Percentiles rank a stretch among this genome's conserved stretches.
Evolutionary conservation across 2,113 vertebrate species (phyloP).

Genomic region (Microtus richardsoni): DNA sequence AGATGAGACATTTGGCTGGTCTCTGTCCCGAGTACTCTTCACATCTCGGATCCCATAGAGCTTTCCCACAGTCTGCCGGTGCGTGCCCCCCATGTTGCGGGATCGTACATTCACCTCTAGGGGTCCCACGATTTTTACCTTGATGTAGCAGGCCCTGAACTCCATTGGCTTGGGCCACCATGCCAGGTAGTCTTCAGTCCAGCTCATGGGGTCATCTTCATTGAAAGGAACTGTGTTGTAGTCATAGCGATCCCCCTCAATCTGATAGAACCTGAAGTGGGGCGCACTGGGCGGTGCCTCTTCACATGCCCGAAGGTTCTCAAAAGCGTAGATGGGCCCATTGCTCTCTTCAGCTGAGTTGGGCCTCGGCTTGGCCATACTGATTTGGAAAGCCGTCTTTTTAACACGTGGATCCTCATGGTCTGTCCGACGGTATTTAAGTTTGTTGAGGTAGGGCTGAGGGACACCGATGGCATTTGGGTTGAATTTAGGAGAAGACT

Average conservation of each 20-base stretch:
- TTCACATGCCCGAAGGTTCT: conserved; percentile 94
- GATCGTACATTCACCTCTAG: conserved; percentile 96
- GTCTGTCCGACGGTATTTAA: conserved; percentile 95
- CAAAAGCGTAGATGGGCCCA: conserved; percentile 95
- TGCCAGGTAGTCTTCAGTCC: conserved; percentile 96
- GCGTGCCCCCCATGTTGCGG: conserved; percentile 97
- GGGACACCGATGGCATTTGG: conserved; percentile 95
- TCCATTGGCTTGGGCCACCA: conserved; percentile 99
- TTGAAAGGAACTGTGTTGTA: conserved; percentile 97
- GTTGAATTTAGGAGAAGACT: conserved; percentile 94
- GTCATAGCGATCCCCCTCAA: conserved; percentile 95
- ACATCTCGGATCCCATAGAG: conserved; percentile 97
- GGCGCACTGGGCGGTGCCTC: conserved; percentile 92
- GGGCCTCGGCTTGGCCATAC: conserved; percentile 93
- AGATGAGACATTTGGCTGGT: conserved; percentile 88
- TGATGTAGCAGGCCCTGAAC: conserved; percentile 97
- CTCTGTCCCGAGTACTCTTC: conserved; percentile 92
- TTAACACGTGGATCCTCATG: conserved; percentile 93
- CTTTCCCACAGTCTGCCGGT: conserved; percentile 93
- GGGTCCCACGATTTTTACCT: conserved; percentile 93
- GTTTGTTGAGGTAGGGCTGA: conserved; percentile 93
- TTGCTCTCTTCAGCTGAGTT: conserved; percentile 94
- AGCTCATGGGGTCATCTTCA: conserved; percentile 97
- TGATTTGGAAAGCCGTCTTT: conserved; percentile 97
- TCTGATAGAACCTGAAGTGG: conserved; percentile 97